Evolutionary conservation across 2,113 vertebrate species (phyloP).

Genomic region (Pelecanoides urinatrix): DNA sequence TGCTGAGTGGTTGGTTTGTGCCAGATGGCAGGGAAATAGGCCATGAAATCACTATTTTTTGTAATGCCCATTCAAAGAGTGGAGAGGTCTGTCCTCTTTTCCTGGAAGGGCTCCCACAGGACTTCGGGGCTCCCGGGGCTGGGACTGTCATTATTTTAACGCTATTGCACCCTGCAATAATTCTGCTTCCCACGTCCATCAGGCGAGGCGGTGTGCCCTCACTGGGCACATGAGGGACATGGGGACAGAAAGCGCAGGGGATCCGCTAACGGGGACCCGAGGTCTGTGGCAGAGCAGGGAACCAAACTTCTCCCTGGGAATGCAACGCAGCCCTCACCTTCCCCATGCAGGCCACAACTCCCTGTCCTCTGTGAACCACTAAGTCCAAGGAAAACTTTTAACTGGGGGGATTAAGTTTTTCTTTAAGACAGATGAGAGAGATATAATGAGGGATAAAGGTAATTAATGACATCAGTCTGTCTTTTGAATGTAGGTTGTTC

Average conservation of each 20-base stretch:
- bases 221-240: accelerated
- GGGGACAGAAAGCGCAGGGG: background rate
- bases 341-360: background rate
- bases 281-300: background rate
- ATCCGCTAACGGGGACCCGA: accelerated
- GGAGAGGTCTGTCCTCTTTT: background rate
- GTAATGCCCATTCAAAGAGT: background rate
- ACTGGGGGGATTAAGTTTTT: background rate
- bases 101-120: background rate
- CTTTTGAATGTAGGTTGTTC: background rate
- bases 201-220: accelerated
- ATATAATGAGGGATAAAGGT: background rate
- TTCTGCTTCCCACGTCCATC: background rate
- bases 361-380: background rate
- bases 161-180: background rate
- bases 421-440: background rate
- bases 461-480: background rate
- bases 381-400: background rate
- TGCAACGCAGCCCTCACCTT: background rate
- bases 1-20: background rate
- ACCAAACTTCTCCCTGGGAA: background rate
- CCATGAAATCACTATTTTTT: background rate
- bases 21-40: background rate
- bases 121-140: background rate
- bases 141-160: background rate